These are phyloP conservation scores for Clistopyga incitator DNA, from an alignment of 2,888 invertebrate species.

Conservation along the genomic window DNA sequence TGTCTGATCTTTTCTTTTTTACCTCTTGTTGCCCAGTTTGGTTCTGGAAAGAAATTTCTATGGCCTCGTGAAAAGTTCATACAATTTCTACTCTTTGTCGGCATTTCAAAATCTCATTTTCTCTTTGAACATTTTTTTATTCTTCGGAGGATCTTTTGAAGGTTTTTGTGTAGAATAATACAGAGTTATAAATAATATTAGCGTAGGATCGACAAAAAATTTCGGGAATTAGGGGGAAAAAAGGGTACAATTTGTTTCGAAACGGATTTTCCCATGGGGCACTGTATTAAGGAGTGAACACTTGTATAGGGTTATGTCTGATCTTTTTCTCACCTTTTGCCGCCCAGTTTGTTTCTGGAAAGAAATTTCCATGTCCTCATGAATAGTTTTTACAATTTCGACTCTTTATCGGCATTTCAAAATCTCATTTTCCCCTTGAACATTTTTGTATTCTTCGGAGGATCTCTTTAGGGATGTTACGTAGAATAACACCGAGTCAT, in stretches of 20 bases:
- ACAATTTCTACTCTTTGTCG: slow-evolving; percentile 13
- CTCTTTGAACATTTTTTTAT: not conserved
- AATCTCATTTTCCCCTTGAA: not conserved
- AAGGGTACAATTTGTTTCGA: slow-evolving; percentile 9
- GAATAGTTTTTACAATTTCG: not conserved
- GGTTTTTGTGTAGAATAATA: not conserved
- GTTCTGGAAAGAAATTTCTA: no score
- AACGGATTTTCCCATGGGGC: no score
- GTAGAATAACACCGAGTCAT: not conserved
- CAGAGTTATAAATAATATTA: not conserved
- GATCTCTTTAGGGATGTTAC: not conserved
- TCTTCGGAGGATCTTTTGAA: not conserved
- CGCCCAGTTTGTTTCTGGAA: no score
- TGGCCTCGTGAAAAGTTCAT: no score
- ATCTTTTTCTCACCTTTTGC: no score
- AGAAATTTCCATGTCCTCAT: no score
- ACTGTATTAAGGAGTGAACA: no score
- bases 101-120: not conserved
- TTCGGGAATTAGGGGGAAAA: slow-evolving; percentile 12
- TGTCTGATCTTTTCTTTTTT: no score
- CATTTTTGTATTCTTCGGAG: not conserved
- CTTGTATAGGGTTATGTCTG: no score
- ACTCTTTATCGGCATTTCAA: not conserved
- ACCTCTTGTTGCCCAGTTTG: no score
- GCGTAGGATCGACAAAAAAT: not conserved